Conservation (phyloP, 2,797 vertebrate genomes). For the Hydrolagus colliei region DNA sequence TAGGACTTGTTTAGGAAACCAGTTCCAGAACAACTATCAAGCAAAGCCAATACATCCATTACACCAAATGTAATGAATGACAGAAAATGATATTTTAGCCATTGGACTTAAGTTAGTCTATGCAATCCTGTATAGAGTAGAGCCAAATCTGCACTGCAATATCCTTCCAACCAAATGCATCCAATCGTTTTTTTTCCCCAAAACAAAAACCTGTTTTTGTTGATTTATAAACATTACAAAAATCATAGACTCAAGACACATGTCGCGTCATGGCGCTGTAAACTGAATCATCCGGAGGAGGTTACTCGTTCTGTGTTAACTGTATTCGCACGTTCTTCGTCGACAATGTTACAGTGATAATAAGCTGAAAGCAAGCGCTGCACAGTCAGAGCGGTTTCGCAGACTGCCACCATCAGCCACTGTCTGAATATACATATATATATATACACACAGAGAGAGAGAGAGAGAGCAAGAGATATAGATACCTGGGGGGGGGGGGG, state of each 20-base stretch:
- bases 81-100: neutral
- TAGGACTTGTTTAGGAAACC: neutral
- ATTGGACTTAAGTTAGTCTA: neutral
- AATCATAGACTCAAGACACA: neutral
- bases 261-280: neutral
- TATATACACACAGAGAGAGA: too few species aligned
- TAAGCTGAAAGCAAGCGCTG: neutral
- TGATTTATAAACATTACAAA: constrained; percentile 18
- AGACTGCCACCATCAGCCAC: too few species aligned
- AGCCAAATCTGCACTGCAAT: neutral
- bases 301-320: neutral
- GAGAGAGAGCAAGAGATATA: too few species aligned
- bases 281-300: neutral
- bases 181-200: neutral
- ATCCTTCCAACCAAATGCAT: neutral
- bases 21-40: neutral
- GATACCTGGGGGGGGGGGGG: too few species aligned
- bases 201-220: too few species aligned
- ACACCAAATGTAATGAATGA: neutral
- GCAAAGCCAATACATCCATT: neutral
- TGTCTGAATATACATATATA: too few species aligned
- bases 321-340: neutral
- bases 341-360: neutral
- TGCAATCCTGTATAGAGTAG: neutral
- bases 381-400: neutral